phyloP scores from a whole-genome alignment of 1,140 invertebrate genomes.

The Drosophila virilis region DNA sequence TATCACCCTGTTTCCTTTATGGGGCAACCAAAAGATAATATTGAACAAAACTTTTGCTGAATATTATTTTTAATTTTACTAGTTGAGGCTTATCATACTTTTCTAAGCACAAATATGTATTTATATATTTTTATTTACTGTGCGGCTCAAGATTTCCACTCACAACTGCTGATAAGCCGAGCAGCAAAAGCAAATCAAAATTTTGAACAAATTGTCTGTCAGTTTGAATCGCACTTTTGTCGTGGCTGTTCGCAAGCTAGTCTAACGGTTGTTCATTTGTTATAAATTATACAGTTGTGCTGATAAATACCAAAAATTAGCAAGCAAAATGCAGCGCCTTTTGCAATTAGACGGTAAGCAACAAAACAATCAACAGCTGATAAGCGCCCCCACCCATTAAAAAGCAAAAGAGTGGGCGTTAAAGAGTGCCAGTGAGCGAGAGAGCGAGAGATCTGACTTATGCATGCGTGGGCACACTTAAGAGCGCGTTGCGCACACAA shows the following conservation, averaged over 20 bases:
- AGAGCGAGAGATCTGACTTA: too few relatives aligned
- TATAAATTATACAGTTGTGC: conserved; percentile 1
- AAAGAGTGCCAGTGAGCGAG: neutral
- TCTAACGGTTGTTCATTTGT: conserved; percentile 6
- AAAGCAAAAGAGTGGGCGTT: neutral
- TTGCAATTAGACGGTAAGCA: conserved; percentile 47
- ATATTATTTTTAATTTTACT: neutral
- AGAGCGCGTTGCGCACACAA: neutral
- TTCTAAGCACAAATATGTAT: neutral
- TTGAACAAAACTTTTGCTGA: neutral
- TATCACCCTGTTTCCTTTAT: too few relatives aligned
- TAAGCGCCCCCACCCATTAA: neutral
- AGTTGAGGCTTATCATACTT: conserved; percentile 14
- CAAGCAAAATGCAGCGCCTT: conserved; percentile 28
- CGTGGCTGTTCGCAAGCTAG: conserved; percentile 22
- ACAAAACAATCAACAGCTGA: conserved; percentile 10
- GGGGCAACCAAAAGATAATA: neutral
- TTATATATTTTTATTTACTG: neutral
- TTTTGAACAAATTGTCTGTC: conserved; percentile 4
- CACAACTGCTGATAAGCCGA: conserved; percentile 38
- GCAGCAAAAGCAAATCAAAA: conserved; percentile 1
- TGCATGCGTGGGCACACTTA: neutral
- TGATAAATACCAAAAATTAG: conserved; percentile 12
- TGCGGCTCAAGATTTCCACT: conserved; percentile 4
- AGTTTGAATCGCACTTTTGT: conserved; percentile 50